Evolutionary conservation across 2,888 invertebrate genomes (phyloP).

Genomic region (Megaustenia siamemsis): DNA sequence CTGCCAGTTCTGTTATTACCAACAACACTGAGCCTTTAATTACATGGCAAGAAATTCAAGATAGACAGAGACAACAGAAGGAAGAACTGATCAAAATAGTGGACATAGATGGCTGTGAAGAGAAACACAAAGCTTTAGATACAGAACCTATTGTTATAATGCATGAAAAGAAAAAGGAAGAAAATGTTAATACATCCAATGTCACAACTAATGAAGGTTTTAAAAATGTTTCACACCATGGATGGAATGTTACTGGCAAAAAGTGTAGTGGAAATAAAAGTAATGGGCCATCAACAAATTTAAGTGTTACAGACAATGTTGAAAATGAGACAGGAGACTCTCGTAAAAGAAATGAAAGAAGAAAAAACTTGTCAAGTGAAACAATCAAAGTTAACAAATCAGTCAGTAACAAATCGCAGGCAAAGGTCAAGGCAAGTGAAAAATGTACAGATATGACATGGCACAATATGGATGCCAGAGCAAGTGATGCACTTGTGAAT

Average conservation of each 20-base stretch:
- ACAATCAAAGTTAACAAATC: neutral
- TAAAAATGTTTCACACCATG: neutral
- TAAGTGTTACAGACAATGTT: neutral
- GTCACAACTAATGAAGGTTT: neutral
- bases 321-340: neutral
- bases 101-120: neutral
- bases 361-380: neutral
- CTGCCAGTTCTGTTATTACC: slow-evolving; percentile 52
- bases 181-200: neutral
- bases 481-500: slow-evolving; percentile 29
- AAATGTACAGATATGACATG: slow-evolving; percentile 39
- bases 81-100: neutral
- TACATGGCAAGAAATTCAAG: slow-evolving; percentile 4
- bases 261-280: neutral
- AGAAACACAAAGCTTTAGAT: neutral
- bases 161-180: neutral
- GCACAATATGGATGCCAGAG: slow-evolving; percentile 30
- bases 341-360: neutral
- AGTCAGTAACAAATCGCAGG: neutral
- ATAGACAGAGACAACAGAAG: slow-evolving; percentile 18
- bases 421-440: slow-evolving; percentile 35
- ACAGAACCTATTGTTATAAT: neutral
- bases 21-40: neutral
- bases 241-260: neutral
- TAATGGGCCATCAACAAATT: neutral